Evolutionary conservation across 2,888 invertebrate species (phyloP), one percentile per base, ranked within the genome.

Genomic region (Pandemis corylana): DNA sequence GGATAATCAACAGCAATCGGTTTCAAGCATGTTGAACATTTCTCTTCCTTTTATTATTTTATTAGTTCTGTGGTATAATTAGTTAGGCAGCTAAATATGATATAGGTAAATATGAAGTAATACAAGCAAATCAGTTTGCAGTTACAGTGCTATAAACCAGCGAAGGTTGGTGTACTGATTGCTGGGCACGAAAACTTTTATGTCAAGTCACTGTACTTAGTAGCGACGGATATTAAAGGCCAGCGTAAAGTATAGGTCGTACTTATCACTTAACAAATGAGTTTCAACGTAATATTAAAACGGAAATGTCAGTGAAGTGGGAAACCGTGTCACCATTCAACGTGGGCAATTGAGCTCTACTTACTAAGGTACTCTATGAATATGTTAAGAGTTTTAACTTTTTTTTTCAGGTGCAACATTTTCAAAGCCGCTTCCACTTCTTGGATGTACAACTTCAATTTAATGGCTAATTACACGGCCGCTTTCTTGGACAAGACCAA

Each of bases 381-480:
- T 49, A 9, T 46, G 12, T 12, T 46, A 46, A 3, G 20, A 20
- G 3, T 46, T 5, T 12, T 12, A 12, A 12, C 12, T 72, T 72
- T 67, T 72, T 67, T 42, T 83, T 86, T 46, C 86, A 96, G 96
- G 96, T 97, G 97, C 87, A 97, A 97, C 85, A 96, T 97, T 77
- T 97, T 97, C 87, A 97, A 97, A 94, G 97, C 97, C 6, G 97
- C 97, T 3, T 98, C 98, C n/a, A 97, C 98, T 20, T 97, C 98
- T 0, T 98, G 98, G 98, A 97, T 98, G 97, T 97, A 97, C 91
- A 98, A 98, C 91, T 98, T 98, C 90, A 97, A 98, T 89, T 91
- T 97, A 70, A 96, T 98, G 89, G 97, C 97, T 9, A 98, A 98
- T 82, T 97, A 97, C 89, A 96, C 96, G 75, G 96, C 97, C 10